A percentile compares a stretch with the other conserved stretches of the same genome.
Conservation (phyloP, 2,113 vertebrate species). For the Channa argus region DNA sequence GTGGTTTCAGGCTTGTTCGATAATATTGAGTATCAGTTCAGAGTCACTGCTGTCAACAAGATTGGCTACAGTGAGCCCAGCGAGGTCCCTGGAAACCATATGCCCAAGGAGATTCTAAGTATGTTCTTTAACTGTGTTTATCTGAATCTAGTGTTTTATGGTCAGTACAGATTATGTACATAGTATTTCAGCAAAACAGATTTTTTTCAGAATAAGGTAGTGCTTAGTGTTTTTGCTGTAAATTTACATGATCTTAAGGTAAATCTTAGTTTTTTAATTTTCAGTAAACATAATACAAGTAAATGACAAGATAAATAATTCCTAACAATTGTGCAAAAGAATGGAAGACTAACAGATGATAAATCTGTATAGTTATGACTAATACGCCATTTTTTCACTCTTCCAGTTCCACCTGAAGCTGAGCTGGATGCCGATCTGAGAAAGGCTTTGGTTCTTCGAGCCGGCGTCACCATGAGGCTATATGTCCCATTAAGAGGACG, state of each 20-base stretch:
- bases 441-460: constrained; percentile 93
- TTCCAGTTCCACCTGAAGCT: constrained; percentile 93
- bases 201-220: no score
- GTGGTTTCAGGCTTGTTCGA: constrained; percentile 91
- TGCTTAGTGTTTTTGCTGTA: no score
- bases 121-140: constrained; percentile 66
- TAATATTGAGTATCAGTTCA: constrained; percentile 94
- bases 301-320: no score
- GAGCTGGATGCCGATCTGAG: constrained; percentile 96
- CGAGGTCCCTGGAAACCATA: constrained; percentile 94
- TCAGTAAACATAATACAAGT: no score
- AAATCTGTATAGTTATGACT: background rate
- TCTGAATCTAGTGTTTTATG: background rate
- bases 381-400: background rate
- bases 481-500: constrained; percentile 97
- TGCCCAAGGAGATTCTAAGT: constrained; percentile 95
- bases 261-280: no score
- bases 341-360: background rate
- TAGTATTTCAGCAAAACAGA: background rate
- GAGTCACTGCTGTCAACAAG: constrained; percentile 93
- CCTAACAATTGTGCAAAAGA: no score
- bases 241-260: no score
- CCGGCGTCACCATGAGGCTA: constrained; percentile 96
- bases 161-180: background rate
- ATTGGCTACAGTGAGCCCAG: constrained; percentile 97